Base-by-base conservation (phyloP, 2,888 invertebrate genomes). In the Digitonthophagus gazella region DNA sequence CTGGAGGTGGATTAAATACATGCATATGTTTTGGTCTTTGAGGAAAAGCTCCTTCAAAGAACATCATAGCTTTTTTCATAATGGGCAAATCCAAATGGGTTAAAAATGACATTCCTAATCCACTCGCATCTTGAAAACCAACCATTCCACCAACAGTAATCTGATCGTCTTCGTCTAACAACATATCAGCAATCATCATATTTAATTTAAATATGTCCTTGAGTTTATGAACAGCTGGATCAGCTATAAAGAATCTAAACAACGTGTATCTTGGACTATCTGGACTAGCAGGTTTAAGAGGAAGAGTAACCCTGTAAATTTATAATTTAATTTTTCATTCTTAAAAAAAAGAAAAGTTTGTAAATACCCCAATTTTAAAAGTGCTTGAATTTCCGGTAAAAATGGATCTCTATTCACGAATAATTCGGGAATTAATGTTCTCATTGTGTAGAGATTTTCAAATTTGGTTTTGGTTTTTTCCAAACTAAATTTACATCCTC, bases 401-500 rank as follows among this genome's bases (percentile, higher is more conserved):
- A 78, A 76, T 0, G 83, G 83, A 77, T 85, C 83, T 14, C 82
- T 77, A 66, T 80, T 76, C 2, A 69, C 69, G 72, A 80, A 86
- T 70, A 87, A 76, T 72, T 89, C 88, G 0, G 89, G 87, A 2
- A 86, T 81, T 20, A 84, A 79, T 0, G 84, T 79, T 19, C 84
- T 82, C 67, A 88, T 69, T 0, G 89, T 85, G 75, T 88, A 87
- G 75, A 83, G 88, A 64, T 84, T 80, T 75, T 90, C 90, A 3
- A 90, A 71, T 77, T 89, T 90, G 73, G 86, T 84, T 75, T 90
- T 90, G 1, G 88, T 83, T 61, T 85, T 82, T 76, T 89, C 88
- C 75, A 90, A 78, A 72, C 89, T 89, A 78, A 84, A 89, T 78
- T 90, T 90, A 76, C 88, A 88, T 44, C 90, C 89, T 5, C 90